phyloP scores from a whole-genome alignment of 30 jellyfish, hydroid and myxozoan genomes.

The Aurelia sp. region DNA sequence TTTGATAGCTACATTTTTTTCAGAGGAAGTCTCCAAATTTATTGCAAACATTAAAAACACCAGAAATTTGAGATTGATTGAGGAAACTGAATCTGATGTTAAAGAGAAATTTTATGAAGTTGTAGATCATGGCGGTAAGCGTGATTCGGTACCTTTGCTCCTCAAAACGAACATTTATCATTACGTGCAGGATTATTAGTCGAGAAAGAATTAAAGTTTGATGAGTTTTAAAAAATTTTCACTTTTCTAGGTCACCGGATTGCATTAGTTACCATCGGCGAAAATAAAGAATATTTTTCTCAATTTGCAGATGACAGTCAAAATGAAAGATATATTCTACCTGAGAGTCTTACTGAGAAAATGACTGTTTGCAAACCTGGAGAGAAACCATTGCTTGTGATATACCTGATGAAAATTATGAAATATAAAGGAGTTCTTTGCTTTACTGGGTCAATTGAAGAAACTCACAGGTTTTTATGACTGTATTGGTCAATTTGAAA shows the following conservation, averaged over 20 bases:
- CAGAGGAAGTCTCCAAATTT: too few relatives aligned
- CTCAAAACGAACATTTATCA: too few relatives aligned
- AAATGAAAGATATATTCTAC: slow-evolving; percentile 66
- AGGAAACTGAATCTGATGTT: too few relatives aligned
- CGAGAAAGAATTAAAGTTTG: neutral
- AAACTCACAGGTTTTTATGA: slow-evolving; percentile 86
- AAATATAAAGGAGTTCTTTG: slow-evolving; percentile 71
- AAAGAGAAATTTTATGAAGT: too few relatives aligned
- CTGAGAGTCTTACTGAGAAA: slow-evolving; percentile 71
- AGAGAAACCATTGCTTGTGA: slow-evolving; percentile 77
- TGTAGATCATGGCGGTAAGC: too few relatives aligned
- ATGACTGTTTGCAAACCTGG: slow-evolving; percentile 70
- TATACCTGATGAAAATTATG: slow-evolving; percentile 54
- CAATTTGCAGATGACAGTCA: neutral
- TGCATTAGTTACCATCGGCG: too few relatives aligned
- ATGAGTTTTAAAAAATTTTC: neutral
- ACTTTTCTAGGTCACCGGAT: neutral
- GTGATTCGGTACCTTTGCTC: too few relatives aligned
- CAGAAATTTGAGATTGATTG: too few relatives aligned
- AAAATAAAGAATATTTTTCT: neutral
- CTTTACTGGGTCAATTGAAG: slow-evolving; percentile 89
- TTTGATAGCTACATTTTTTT: too few relatives aligned
- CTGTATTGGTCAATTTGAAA: too few relatives aligned
- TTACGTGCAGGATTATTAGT: neutral
- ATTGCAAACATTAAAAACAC: too few relatives aligned